These are phyloP conservation scores for Halichoeres trimaculatus DNA, from an alignment of 2,113 vertebrate genomes.

Conservation along the genomic window DNA sequence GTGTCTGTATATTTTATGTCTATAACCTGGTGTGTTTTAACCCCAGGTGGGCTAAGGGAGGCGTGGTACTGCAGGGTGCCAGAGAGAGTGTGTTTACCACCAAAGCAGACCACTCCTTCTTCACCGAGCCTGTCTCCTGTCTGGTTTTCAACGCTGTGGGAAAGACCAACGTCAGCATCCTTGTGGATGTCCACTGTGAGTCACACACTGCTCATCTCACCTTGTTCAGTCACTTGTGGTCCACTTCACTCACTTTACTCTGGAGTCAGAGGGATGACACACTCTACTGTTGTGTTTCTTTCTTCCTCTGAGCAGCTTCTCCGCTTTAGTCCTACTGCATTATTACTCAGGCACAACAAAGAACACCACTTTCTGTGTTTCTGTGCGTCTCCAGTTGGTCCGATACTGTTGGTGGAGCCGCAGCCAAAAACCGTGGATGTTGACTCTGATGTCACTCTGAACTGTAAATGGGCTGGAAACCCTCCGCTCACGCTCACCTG, in stretches of 20 bases:
- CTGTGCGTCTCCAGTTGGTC: constrained; percentile 86
- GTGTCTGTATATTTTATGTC: neutral
- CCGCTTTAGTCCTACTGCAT: neutral
- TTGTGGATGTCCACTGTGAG: constrained; percentile 97
- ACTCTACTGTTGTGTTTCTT: neutral
- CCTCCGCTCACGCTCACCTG: constrained; percentile 97
- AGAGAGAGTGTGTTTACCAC: constrained; percentile 92
- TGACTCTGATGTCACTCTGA: constrained; percentile 92
- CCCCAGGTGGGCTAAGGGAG: constrained; percentile 94
- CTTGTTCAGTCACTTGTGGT: constrained; percentile 14
- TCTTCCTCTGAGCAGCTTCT: constrained; percentile 13
- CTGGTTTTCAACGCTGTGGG: constrained; percentile 95
- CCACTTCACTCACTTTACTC: constrained; percentile 14
- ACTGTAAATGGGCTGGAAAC: constrained; percentile 95
- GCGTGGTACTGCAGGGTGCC: constrained; percentile 91
- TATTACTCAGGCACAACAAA: constrained; percentile 29
- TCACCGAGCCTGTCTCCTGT: constrained; percentile 97
- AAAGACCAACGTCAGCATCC: constrained; percentile 97
- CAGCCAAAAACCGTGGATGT: constrained; percentile 91
- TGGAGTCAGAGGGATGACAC: constrained; percentile 33
- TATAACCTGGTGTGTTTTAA: neutral
- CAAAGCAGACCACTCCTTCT: constrained; percentile 97
- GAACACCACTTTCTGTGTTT: constrained; percentile 6
- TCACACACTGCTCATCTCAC: constrained; percentile 55
- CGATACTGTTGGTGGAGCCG: constrained; percentile 93